A percentile compares a stretch with the other conserved stretches of the same genome.
Evolutionary conservation across 1,140 invertebrate genomes (phyloP).

Genomic region (Sarcophaga bullata): DNA sequence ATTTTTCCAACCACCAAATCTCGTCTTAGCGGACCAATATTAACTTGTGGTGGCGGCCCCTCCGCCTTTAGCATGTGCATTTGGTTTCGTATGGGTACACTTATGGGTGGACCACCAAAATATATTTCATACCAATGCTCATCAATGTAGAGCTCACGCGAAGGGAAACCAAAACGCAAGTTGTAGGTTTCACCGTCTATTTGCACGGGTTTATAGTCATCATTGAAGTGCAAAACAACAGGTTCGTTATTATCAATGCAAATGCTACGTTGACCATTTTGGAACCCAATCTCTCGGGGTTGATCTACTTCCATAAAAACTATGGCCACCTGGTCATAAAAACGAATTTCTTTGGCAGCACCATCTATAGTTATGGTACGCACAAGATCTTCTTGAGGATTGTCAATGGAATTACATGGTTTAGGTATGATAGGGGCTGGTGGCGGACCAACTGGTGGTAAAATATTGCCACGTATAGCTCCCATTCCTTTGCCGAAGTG

Average conservation of each 20-base stretch:
- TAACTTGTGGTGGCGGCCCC: constrained; percentile 87
- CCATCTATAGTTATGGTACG: constrained; percentile 87
- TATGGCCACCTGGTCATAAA: constrained; percentile 85
- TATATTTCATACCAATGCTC: constrained; percentile 87
- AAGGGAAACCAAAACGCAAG: constrained; percentile 90
- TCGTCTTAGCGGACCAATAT: constrained; percentile 75
- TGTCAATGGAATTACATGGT: constrained; percentile 62
- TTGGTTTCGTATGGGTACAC: constrained; percentile 83
- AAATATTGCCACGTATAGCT: constrained; percentile 18
- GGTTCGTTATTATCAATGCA: constrained; percentile 79
- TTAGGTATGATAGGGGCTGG: constrained; percentile 52
- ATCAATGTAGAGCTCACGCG: constrained; percentile 90
- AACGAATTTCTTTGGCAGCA: constrained; percentile 82
- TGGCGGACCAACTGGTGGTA: constrained; percentile 51
- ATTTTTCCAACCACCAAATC: constrained; percentile 86
- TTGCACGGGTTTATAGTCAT: constrained; percentile 76
- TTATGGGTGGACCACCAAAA: constrained; percentile 89
- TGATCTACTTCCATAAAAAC: constrained; percentile 86
- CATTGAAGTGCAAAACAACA: constrained; percentile 75
- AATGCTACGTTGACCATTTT: constrained; percentile 74
- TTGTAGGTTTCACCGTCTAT: constrained; percentile 78
- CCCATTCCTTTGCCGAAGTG: constrained; percentile 13
- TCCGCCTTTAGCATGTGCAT: constrained; percentile 81
- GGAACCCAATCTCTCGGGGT: constrained; percentile 85
- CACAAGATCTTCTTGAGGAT: constrained; percentile 61